These are phyloP conservation scores for Gastrophysa polygoni DNA, from an alignment of 2,888 invertebrate genomes.

Conservation along the genomic window DNA sequence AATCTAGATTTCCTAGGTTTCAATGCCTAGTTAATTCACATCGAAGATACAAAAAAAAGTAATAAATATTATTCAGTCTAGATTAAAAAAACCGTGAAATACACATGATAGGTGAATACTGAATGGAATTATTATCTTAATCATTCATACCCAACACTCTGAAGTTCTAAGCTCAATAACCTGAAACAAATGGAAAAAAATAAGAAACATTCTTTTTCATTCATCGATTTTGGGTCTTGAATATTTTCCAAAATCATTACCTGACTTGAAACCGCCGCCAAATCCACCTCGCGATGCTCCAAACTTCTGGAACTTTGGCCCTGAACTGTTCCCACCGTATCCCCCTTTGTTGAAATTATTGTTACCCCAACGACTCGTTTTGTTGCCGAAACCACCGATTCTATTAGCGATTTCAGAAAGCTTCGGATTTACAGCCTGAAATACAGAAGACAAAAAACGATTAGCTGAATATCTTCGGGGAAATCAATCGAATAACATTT, in stretches of 20 bases:
- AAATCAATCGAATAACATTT: too few species aligned
- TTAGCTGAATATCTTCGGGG: not conserved
- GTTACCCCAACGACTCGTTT: conserved; percentile 61
- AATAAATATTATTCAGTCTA: conserved; percentile 11
- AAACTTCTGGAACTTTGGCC: conserved; percentile 20
- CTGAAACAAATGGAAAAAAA: conserved; percentile 26
- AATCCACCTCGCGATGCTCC: not conserved
- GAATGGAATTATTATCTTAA: not conserved
- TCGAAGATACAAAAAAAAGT: not conserved
- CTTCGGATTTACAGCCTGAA: conserved; percentile 81
- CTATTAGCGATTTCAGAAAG: conserved; percentile 78
- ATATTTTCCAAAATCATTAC: conserved; percentile 4
- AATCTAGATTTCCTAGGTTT: not conserved
- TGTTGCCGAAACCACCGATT: conserved; percentile 64
- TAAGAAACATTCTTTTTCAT: not conserved
- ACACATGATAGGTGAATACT: conserved; percentile 10
- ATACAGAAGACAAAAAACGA: too few species aligned
- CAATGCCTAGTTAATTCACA: not conserved
- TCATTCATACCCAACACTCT: not conserved
- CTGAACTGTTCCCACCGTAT: conserved; percentile 49
- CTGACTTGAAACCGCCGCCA: conserved; percentile 18
- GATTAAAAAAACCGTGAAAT: conserved; percentile 4
- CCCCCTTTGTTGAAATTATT: conserved; percentile 25
- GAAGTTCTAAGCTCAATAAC: conserved; percentile 21
- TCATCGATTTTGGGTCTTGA: too few species aligned